Percentiles rank a stretch among this genome's conserved stretches.
These are phyloP conservation scores for Adineta ricciae DNA, from an alignment of 2,888 invertebrate genomes.

Conservation along the genomic window DNA sequence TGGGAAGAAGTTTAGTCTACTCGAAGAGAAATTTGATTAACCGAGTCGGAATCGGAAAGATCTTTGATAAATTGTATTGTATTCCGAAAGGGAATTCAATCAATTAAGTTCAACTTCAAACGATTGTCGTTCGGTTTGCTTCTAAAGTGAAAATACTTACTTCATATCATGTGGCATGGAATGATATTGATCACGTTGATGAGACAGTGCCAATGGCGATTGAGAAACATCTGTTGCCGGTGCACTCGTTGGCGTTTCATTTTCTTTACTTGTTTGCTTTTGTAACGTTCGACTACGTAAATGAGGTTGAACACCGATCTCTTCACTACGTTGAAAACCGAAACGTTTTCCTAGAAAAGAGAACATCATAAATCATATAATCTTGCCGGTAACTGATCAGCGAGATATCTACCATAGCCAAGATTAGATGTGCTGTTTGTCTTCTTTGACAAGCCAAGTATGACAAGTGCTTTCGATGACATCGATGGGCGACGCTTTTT, in stretches of 20 bases:
- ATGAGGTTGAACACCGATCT: conserved; percentile 30
- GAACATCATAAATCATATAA: not conserved
- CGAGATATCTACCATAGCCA: not conserved
- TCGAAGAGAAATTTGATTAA: too few species aligned
- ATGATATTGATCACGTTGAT: conserved; percentile 12
- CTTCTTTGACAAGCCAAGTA: conserved; percentile 33
- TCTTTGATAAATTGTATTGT: too few species aligned
- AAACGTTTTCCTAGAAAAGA: conserved; percentile 24
- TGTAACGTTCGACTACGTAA: conserved; percentile 23
- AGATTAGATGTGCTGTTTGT: conserved; percentile 33
- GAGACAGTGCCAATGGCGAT: not conserved
- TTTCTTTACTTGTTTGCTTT: not conserved
- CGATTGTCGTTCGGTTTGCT: too few species aligned
- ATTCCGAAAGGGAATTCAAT: not conserved
- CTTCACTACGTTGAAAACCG: conserved; percentile 33
- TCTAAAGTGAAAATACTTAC: not conserved
- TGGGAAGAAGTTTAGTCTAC: too few species aligned
- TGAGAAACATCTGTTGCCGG: not conserved
- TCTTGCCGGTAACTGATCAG: not conserved
- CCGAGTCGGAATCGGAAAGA: too few species aligned
- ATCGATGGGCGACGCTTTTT: conserved; percentile 31
- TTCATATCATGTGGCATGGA: conserved; percentile 17
- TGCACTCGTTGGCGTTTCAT: not conserved
- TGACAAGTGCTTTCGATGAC: conserved; percentile 34
- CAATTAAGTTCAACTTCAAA: not conserved